phyloP scores from a whole-genome alignment of 2,113 vertebrate species.

The Mohoua ochrocephala region DNA sequence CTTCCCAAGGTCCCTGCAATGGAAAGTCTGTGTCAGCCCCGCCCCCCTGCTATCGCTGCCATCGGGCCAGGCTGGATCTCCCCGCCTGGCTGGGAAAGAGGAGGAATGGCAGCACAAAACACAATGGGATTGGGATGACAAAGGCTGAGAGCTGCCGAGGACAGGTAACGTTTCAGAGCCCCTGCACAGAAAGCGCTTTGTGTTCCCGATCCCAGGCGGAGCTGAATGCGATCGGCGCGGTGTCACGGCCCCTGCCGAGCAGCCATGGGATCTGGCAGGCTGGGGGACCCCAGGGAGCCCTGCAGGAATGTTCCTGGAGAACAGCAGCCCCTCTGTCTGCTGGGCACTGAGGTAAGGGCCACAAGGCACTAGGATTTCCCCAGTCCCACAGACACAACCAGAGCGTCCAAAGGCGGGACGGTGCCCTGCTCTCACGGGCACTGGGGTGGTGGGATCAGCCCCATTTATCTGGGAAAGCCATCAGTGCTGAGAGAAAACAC shows the following conservation, averaged over 20 bases:
- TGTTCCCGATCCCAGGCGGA: neutral
- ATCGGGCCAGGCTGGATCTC: constrained; percentile 8
- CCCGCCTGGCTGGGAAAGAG: constrained; percentile 70
- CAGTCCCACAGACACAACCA: constrained; percentile 28
- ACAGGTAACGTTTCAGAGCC: constrained; percentile 72
- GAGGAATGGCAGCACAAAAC: constrained; percentile 47
- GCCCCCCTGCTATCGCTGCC: neutral
- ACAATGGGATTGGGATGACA: constrained; percentile 62
- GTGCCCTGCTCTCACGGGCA: constrained; percentile 14
- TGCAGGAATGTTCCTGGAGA: constrained; percentile 67
- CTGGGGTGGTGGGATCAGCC: neutral
- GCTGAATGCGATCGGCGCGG: constrained; percentile 45
- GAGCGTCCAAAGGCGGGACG: neutral
- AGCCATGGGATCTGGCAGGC: constrained; percentile 69
- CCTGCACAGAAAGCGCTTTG: constrained; percentile 66
- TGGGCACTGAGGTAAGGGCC: constrained; percentile 50
- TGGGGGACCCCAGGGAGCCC: constrained; percentile 57
- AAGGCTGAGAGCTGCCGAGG: constrained; percentile 40
- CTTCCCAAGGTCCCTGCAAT: neutral
- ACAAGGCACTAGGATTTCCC: constrained; percentile 65
- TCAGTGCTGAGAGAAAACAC: neutral
- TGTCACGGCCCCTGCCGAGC: constrained; percentile 56
- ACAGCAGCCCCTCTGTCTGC: constrained; percentile 74
- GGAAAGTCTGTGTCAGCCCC: neutral
- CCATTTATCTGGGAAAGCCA: neutral